Evolutionary conservation across 2,797 vertebrate species (phyloP).

Genomic region (Microctenopoma stevenorrisi): DNA sequence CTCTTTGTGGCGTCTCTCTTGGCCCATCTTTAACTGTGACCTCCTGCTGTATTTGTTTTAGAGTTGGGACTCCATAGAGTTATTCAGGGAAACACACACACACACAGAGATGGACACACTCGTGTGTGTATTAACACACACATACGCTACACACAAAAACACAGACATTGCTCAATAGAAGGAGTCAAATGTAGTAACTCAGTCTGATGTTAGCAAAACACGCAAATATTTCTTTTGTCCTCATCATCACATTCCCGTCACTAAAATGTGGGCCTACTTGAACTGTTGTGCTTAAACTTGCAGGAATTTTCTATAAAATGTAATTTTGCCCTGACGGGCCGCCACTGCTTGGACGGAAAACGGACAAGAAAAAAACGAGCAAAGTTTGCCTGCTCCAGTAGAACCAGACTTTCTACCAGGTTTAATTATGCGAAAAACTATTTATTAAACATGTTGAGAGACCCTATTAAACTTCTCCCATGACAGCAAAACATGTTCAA

Average conservation of each 20-base stretch:
- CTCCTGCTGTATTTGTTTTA: slow-evolving; percentile 73
- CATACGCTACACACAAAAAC: slow-evolving; percentile 1
- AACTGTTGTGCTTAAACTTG: slow-evolving; percentile 18
- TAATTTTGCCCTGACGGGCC: slow-evolving; percentile 2
- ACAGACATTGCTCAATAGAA: slow-evolving; percentile 31
- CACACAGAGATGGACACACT: not conserved
- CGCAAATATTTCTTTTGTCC: slow-evolving; percentile 4
- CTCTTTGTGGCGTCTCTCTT: slow-evolving; percentile 56
- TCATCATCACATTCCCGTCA: slow-evolving; percentile 20
- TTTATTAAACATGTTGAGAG: too few species aligned
- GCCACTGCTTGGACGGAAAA: not conserved
- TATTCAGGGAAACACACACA: slow-evolving; percentile 40
- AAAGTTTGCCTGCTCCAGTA: too few species aligned
- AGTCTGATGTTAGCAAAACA: slow-evolving; percentile 39
- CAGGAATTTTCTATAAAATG: not conserved
- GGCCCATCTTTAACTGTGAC: slow-evolving; percentile 61
- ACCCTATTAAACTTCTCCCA: too few species aligned
- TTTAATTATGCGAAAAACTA: too few species aligned
- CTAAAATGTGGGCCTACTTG: slow-evolving; percentile 20
- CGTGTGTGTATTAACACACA: slow-evolving; percentile 6
- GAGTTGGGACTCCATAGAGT: slow-evolving; percentile 52
- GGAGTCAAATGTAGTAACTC: slow-evolving; percentile 37
- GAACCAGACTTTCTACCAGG: too few species aligned
- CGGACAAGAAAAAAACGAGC: not conserved
- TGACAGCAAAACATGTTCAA: too few species aligned